These are phyloP conservation scores for Heliornis fulica DNA, from an alignment of 2,113 vertebrate genomes.

Conservation along the genomic window DNA sequence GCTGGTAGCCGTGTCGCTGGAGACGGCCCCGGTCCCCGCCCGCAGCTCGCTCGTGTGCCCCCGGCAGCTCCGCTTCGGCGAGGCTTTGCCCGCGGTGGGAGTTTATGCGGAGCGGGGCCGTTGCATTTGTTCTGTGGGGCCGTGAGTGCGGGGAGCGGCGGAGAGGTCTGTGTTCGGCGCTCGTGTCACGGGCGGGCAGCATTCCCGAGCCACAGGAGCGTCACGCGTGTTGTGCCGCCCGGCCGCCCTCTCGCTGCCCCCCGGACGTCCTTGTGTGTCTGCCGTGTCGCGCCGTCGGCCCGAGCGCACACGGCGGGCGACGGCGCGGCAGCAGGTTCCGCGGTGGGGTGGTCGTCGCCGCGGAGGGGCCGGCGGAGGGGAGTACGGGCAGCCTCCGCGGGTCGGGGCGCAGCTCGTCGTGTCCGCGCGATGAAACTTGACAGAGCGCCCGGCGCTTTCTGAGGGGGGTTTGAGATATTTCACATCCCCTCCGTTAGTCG, in stretches of 20 bases:
- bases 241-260: too few species aligned
- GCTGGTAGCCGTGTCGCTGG: background rate
- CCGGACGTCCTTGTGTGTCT: background rate
- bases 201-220: background rate
- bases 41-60: background rate
- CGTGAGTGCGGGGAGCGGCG: background rate
- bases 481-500: background rate
- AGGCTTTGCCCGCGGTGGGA: background rate
- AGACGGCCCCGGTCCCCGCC: too few species aligned
- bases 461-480: fast-evolving
- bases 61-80: background rate
- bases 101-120: background rate
- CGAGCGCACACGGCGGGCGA: background rate
- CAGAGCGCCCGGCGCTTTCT: background rate
- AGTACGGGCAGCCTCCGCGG: background rate
- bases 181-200: background rate
- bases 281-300: background rate
- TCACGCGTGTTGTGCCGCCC: background rate
- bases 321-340: background rate
- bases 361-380: too few species aligned
- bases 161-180: background rate
- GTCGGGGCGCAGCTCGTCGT: too few species aligned
- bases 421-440: background rate
- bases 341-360: background rate
- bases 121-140: background rate